phyloP scores from a whole-genome alignment of 1,140 invertebrate species.

The Procambarus clarkii region DNA sequence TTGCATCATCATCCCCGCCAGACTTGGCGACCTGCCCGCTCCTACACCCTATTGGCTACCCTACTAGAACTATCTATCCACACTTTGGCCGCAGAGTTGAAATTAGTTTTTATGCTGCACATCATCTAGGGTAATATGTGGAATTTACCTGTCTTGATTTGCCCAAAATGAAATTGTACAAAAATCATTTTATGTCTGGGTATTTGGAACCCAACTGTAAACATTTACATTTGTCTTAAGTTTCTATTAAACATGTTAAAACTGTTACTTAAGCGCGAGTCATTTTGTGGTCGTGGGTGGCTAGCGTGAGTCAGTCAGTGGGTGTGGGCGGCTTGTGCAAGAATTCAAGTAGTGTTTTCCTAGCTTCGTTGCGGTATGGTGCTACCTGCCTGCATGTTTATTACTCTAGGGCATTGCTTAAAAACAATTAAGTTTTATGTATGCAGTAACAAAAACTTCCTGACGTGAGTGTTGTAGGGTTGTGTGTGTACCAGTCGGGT shows the following conservation, averaged over 20 bases:
- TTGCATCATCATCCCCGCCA: not conserved
- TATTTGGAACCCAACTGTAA: too few relatives aligned
- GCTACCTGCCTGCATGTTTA: too few relatives aligned
- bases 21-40: not conserved
- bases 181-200: too few relatives aligned
- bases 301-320: not conserved
- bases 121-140: not conserved
- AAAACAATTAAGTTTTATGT: too few relatives aligned
- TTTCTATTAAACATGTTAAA: not conserved
- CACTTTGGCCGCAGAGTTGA: not conserved
- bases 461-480: too few relatives aligned
- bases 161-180: not conserved
- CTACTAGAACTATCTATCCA: not conserved
- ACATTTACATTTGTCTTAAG: too few relatives aligned
- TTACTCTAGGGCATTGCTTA: too few relatives aligned
- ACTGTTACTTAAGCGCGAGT: not conserved
- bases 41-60: not conserved
- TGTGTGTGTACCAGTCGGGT: too few relatives aligned
- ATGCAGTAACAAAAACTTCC: too few relatives aligned
- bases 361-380: too few relatives aligned
- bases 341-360: not conserved
- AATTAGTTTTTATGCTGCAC: not conserved
- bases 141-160: not conserved
- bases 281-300: not conserved
- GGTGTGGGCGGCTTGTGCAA: not conserved